Conservation (phyloP, 2,797 vertebrate genomes). For the Peromyscus eremicus region DNA sequence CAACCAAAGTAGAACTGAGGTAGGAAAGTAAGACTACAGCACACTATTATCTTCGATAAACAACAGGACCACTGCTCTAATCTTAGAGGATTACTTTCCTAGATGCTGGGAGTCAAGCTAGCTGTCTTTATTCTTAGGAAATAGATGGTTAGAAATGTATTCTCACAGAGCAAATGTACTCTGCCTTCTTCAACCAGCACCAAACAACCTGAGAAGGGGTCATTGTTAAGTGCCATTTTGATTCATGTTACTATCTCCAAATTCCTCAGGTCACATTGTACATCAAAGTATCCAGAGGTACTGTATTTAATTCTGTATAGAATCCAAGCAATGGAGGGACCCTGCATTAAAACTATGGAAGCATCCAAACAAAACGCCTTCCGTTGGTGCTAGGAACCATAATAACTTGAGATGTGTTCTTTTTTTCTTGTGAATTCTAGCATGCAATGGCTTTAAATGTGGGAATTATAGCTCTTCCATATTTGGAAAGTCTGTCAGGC, state of each 20-base stretch:
- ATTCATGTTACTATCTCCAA: background rate
- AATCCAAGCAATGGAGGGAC: background rate
- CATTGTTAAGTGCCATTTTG: background rate
- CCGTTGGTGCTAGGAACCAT: background rate
- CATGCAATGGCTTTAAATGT: conserved; percentile 11
- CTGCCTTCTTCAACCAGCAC: background rate
- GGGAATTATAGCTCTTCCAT: background rate
- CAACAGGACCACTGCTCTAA: background rate
- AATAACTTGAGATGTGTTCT: conserved; percentile 32
- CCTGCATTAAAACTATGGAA: background rate
- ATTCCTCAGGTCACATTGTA: background rate
- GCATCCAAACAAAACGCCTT: background rate
- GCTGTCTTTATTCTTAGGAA: background rate
- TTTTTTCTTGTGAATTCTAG: conserved; percentile 60
- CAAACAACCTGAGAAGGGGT: background rate
- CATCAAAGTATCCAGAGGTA: no score
- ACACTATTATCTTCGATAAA: background rate
- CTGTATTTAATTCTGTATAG: background rate
- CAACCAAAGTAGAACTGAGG: background rate
- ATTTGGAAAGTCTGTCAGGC: background rate
- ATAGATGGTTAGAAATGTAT: background rate
- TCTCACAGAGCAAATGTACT: no score
- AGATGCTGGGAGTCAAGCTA: background rate
- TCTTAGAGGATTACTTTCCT: background rate
- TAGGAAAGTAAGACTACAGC: background rate